These are phyloP conservation scores for Antechinus stuartii DNA, from an alignment of 2,113 vertebrate genomes.

Conservation along the genomic window DNA sequence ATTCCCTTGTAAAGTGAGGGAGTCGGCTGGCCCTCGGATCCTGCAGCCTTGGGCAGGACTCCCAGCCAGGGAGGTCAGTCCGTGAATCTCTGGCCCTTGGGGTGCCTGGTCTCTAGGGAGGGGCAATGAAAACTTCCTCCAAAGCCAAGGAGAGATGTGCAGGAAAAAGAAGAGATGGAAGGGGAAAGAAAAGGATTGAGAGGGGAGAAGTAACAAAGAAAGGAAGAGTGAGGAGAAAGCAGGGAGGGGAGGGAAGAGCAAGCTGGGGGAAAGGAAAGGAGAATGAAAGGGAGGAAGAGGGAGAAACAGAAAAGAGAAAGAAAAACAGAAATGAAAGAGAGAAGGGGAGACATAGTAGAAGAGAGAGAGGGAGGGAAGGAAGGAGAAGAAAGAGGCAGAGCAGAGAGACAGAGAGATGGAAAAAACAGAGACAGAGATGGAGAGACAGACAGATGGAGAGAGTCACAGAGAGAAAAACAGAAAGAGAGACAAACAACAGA, in stretches of 20 bases:
- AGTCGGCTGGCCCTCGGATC: neutral
- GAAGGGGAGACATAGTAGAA: too few relatives aligned
- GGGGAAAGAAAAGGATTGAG: neutral
- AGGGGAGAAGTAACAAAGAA: neutral
- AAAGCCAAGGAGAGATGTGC: neutral
- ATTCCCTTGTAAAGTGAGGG: neutral
- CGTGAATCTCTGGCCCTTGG: neutral
- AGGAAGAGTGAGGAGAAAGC: neutral
- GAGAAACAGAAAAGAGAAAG: neutral
- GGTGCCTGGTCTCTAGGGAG: neutral
- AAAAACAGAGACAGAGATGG: neutral
- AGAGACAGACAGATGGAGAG: too few relatives aligned
- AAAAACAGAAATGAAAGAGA: neutral
- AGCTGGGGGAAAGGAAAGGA: too few relatives aligned
- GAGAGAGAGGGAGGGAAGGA: too few relatives aligned
- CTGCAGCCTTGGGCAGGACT: neutral
- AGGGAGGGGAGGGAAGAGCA: neutral
- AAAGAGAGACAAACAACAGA: too few relatives aligned
- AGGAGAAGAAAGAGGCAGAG: too few relatives aligned
- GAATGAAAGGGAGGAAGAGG: too few relatives aligned
- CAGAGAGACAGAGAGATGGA: too few relatives aligned
- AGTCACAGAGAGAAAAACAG: accelerated
- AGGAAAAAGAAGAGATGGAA: neutral
- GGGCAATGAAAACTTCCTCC: neutral
- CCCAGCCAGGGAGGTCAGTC: neutral